Conservation (phyloP, 1,140 invertebrate genomes). For the Anagrus nilaparvatae region DNA sequence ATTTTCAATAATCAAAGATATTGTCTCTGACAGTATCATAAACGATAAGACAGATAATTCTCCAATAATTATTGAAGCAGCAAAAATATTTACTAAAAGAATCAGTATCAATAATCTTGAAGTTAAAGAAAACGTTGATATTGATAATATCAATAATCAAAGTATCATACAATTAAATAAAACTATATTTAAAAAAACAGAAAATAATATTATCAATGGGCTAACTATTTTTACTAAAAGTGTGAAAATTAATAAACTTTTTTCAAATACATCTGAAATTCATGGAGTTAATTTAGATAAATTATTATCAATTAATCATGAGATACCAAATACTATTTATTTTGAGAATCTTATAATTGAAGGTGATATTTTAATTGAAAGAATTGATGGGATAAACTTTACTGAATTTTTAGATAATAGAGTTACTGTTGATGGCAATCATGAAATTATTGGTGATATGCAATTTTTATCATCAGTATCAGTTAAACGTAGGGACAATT, state of each 20-base stretch:
- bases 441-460: slow-evolving; percentile 21
- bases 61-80: slow-evolving; percentile 17
- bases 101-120: slow-evolving; percentile 12
- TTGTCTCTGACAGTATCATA: slow-evolving; percentile 21
- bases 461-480: slow-evolving; percentile 22
- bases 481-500: slow-evolving; percentile 20
- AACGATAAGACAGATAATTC: slow-evolving; percentile 7
- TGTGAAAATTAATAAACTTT: no score
- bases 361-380: slow-evolving; percentile 16
- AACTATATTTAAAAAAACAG: no score
- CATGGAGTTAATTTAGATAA: slow-evolving; percentile 17
- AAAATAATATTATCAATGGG: no score
- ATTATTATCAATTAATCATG: slow-evolving; percentile 8
- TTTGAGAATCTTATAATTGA: slow-evolving; percentile 23
- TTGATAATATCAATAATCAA: slow-evolving; percentile 19
- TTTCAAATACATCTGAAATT: no score
- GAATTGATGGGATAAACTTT: slow-evolving; percentile 24
- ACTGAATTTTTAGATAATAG: slow-evolving; percentile 22
- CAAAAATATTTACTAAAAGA: slow-evolving; percentile 21
- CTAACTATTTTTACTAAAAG: no score
- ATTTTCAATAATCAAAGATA: slow-evolving; percentile 16
- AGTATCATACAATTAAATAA: no score
- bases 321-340: slow-evolving; percentile 18
- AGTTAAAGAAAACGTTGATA: slow-evolving; percentile 14
- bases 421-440: slow-evolving; percentile 21